Percentiles rank a stretch among this genome's conserved stretches.
phyloP scores from a whole-genome alignment of 2,888 invertebrate genomes.

The Mythimna impura region DNA sequence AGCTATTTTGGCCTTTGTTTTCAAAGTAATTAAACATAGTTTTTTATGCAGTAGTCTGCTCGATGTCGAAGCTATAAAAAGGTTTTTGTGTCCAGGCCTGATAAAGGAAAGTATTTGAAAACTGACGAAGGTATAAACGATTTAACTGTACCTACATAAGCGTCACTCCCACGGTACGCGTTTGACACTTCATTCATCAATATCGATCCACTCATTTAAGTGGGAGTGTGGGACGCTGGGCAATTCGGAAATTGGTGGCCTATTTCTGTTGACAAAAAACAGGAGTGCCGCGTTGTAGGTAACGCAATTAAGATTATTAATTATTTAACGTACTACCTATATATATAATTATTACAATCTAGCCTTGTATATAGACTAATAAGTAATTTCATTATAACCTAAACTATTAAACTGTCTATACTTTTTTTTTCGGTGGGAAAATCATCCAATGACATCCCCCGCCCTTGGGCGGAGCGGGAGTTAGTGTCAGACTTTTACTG shows the following conservation, averaged over 20 bases:
- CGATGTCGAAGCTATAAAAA: not conserved
- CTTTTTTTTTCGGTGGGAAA: no score
- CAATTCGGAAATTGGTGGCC: not conserved
- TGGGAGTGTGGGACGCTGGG: conserved; percentile 2
- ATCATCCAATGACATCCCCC: no score
- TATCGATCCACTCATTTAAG: conserved; percentile 31
- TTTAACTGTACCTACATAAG: conserved; percentile 1
- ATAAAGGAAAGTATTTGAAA: not conserved
- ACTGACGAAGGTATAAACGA: not conserved
- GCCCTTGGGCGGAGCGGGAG: no score
- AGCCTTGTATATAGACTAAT: no score
- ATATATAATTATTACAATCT: no score
- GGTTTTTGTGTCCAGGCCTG: not conserved
- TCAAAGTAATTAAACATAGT: not conserved
- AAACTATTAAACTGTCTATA: no score
- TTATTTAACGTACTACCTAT: not conserved
- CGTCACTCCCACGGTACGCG: conserved; percentile 22
- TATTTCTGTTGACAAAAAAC: conserved; percentile 1
- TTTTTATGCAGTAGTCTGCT: not conserved
- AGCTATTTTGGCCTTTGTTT: not conserved
- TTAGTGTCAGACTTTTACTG: no score
- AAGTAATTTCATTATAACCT: no score
- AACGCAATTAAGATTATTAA: conserved; percentile 5
- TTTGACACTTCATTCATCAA: conserved; percentile 57
- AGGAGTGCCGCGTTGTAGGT: no score